A percentile compares a stretch with the other conserved stretches of the same genome.
phyloP scores from a whole-genome alignment of 2,888 invertebrate genomes.

The Cylloceria caligata region DNA sequence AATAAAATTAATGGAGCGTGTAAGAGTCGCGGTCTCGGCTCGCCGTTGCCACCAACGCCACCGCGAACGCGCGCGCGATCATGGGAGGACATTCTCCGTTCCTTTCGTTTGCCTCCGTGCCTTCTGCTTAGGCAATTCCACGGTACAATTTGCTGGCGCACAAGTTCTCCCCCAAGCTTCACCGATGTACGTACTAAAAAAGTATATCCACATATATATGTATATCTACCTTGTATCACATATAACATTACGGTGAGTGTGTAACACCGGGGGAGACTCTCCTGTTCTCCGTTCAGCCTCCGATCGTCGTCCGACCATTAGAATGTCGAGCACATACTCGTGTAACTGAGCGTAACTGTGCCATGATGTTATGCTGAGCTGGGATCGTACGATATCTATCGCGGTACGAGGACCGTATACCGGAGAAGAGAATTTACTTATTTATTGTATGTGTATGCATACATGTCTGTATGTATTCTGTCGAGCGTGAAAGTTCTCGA shows the following conservation, averaged over 20 bases:
- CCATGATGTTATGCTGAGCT: conserved; percentile 8
- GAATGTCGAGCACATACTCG: conserved; percentile 55
- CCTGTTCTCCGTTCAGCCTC: conserved; percentile 31
- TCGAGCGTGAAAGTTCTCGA: conserved; percentile 27
- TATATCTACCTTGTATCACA: not conserved
- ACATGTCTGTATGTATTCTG: conserved; percentile 1
- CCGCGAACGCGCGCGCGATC: conserved; percentile 35
- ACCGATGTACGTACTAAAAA: conserved; percentile 39
- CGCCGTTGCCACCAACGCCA: conserved; percentile 50
- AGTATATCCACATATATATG: conserved; percentile 2
- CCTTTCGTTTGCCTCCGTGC: conserved; percentile 75
- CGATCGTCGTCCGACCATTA: conserved; percentile 43
- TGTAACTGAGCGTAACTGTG: conserved; percentile 40
- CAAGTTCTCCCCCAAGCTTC: conserved; percentile 32
- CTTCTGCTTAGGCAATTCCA: conserved; percentile 77
- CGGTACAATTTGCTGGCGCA: conserved; percentile 72
- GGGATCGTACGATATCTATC: conserved; percentile 10
- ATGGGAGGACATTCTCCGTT: conserved; percentile 72
- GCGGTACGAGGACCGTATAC: conserved; percentile 1
- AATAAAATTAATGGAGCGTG: conserved; percentile 82
- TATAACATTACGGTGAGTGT: not conserved
- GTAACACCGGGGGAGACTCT: conserved; percentile 16
- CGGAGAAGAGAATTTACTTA: conserved; percentile 34
- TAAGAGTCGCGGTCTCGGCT: conserved; percentile 61
- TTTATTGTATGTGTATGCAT: conserved; percentile 14